A percentile compares a stretch with the other conserved stretches of the same genome.
phyloP scores from a whole-genome alignment of 2,113 vertebrate genomes.

The Strix aluco region DNA sequence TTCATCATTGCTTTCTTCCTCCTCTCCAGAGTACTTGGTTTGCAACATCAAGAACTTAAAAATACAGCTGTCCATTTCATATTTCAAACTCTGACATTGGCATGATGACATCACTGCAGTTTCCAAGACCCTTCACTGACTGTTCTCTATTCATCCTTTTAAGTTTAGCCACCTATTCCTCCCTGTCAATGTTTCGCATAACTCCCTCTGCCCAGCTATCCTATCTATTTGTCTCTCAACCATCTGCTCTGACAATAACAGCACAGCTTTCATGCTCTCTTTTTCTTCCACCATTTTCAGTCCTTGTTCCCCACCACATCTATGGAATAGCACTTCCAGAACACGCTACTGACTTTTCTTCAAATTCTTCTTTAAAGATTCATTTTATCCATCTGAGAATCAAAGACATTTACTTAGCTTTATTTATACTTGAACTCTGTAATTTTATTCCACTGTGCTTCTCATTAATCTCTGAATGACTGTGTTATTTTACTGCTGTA shows the following conservation, averaged over 20 bases:
- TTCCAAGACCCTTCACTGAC: background rate
- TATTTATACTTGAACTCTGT: constrained; percentile 48
- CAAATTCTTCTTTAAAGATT: constrained; percentile 49
- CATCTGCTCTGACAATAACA: constrained; percentile 16
- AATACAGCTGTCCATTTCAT: constrained; percentile 11
- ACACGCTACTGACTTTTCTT: constrained; percentile 17
- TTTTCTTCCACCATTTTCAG: background rate
- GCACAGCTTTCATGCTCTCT: background rate
- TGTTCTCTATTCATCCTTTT: background rate
- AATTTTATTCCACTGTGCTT: constrained; percentile 63
- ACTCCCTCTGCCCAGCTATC: background rate
- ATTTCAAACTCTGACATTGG: background rate
- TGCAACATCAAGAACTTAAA: constrained; percentile 1
- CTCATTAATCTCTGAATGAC: constrained; percentile 63
- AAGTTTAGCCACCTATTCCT: constrained; percentile 16
- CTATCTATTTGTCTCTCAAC: background rate
- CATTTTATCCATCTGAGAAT: constrained; percentile 57
- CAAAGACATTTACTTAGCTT: constrained; percentile 65
- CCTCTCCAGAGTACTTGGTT: background rate
- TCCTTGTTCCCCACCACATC: background rate
- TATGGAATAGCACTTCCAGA: constrained; percentile 2
- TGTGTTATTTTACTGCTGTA: constrained; percentile 55
- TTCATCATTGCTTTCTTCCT: background rate
- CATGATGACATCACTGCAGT: background rate
- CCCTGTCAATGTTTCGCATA: background rate